Evolutionary conservation across 2,113 vertebrate species (phyloP).

Genomic region (pig (Sus scrofa)): DNA sequence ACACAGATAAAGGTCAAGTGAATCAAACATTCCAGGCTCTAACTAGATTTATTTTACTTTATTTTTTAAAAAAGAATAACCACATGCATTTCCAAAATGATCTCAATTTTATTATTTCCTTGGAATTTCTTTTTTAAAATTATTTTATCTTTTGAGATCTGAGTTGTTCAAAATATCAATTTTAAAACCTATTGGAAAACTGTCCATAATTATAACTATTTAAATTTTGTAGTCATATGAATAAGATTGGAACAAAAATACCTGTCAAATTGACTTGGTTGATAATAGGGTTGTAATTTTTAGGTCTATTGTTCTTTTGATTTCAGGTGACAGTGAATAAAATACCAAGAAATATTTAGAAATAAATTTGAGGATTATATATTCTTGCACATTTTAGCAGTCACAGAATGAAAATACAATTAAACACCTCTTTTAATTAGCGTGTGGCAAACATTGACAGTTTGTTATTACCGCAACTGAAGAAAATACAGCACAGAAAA

Average conservation of each 20-base stretch:
- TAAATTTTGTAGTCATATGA: not conserved
- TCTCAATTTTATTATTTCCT: not conserved
- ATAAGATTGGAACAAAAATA: not conserved
- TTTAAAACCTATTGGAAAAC: not conserved
- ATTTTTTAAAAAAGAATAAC: conserved; percentile 19
- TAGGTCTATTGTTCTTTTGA: not conserved
- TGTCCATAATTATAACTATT: not conserved
- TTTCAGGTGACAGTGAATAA: conserved; percentile 24
- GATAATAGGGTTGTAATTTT: not conserved
- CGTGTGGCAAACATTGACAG: not conserved
- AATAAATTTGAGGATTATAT: not conserved
- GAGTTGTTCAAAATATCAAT: not conserved
- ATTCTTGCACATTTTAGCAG: not conserved
- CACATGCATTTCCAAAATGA: not conserved
- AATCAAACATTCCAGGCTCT: not conserved
- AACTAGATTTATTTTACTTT: not conserved
- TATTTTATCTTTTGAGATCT: not conserved
- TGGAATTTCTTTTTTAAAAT: not conserved
- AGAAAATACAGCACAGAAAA: conserved; percentile 27
- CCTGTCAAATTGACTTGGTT: not conserved
- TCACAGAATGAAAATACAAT: not conserved
- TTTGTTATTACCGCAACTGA: not conserved
- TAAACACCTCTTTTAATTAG: not conserved
- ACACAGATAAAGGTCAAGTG: not conserved
- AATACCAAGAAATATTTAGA: not conserved